phyloP scores from a whole-genome alignment of 2,888 invertebrate species.

The Willowsia nigromaculata region DNA sequence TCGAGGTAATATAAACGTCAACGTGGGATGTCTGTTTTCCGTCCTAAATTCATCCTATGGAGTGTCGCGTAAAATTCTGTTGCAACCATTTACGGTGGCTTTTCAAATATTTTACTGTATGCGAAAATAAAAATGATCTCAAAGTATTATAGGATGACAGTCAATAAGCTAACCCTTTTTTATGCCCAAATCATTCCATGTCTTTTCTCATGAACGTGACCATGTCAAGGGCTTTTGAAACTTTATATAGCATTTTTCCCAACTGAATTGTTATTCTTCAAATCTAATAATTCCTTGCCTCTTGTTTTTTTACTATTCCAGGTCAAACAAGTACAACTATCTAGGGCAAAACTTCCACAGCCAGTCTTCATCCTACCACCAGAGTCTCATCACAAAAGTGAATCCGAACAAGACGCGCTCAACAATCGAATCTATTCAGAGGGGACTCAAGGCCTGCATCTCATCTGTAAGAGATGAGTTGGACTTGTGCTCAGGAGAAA shows the following conservation, averaged over 20 bases:
- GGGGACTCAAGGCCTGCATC: conserved; percentile 62
- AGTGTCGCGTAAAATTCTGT: too few relatives aligned
- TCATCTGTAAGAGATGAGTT: conserved; percentile 54
- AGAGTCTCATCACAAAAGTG: conserved; percentile 57
- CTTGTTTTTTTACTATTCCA: conserved; percentile 39
- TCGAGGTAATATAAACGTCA: neutral
- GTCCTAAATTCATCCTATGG: too few relatives aligned
- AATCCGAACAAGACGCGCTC: conserved; percentile 68
- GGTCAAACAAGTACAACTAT: conserved; percentile 69
- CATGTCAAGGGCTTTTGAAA: conserved; percentile 1
- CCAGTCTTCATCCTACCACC: conserved; percentile 52
- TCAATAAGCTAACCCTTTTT: too few relatives aligned
- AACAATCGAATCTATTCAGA: conserved; percentile 62
- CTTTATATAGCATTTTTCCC: too few relatives aligned
- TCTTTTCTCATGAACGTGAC: neutral
- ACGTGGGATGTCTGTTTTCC: neutral
- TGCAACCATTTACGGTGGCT: too few relatives aligned
- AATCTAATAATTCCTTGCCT: neutral
- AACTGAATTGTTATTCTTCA: neutral
- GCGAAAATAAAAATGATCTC: too few relatives aligned
- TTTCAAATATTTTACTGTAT: too few relatives aligned
- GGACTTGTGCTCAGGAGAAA: conserved; percentile 57
- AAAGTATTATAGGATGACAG: too few relatives aligned
- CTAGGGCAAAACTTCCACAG: conserved; percentile 66
- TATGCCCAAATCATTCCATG: too few relatives aligned